These are phyloP conservation scores for Alfaro cultratus DNA, from an alignment of 2,797 vertebrate genomes.

Conservation along the genomic window DNA sequence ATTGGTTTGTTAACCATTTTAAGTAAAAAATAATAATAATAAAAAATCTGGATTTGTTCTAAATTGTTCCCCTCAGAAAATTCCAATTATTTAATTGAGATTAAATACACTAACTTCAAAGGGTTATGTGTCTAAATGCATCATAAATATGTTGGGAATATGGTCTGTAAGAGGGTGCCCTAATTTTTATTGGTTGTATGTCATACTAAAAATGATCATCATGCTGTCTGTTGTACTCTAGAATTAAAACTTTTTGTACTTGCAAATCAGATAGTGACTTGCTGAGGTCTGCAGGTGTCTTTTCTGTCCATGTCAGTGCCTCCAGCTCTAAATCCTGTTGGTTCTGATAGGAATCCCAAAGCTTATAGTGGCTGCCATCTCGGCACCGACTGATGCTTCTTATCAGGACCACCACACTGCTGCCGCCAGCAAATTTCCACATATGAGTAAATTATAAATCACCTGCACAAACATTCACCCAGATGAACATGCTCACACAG, in stretches of 20 bases:
- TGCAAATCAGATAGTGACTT: slow-evolving; percentile 41
- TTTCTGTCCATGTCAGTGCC: slow-evolving; percentile 62
- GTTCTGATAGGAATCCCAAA: slow-evolving; percentile 77
- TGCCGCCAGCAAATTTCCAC: slow-evolving; percentile 75
- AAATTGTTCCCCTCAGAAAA: not conserved
- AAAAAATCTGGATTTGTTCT: not conserved
- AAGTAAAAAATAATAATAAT: not conserved
- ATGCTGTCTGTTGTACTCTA: slow-evolving; percentile 9
- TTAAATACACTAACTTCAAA: not conserved
- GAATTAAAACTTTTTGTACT: slow-evolving; percentile 22
- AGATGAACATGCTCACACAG: slow-evolving; percentile 23
- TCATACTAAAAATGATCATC: not conserved
- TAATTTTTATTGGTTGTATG: not conserved
- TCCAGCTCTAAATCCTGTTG: slow-evolving; percentile 69
- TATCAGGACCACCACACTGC: slow-evolving; percentile 79
- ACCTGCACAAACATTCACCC: slow-evolving; percentile 47
- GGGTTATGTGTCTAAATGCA: not conserved
- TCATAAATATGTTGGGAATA: not conserved
- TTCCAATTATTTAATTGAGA: not conserved
- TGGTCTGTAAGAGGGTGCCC: not conserved
- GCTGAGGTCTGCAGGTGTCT: slow-evolving; percentile 73
- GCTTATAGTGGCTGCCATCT: slow-evolving; percentile 76
- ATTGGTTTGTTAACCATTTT: not conserved
- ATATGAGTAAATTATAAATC: slow-evolving; percentile 65
- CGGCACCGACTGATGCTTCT: slow-evolving; percentile 72